A percentile compares a stretch with the other conserved stretches of the same genome.
These are phyloP conservation scores for Trematocara stigmaticum DNA, from an alignment of 2,113 vertebrate genomes.

Conservation along the genomic window DNA sequence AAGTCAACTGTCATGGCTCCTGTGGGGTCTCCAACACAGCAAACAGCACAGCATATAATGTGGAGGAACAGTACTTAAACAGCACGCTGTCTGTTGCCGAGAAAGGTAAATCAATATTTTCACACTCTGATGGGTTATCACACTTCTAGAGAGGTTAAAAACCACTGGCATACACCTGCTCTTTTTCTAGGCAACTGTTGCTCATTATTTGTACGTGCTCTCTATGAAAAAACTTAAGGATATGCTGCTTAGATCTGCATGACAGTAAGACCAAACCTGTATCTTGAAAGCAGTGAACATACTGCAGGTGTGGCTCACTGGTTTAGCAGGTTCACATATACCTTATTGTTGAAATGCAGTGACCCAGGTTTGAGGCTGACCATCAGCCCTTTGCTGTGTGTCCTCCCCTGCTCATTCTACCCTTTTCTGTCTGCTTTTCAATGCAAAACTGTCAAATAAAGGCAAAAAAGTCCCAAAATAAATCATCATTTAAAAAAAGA, in stretches of 20 bases:
- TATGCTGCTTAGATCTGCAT: background rate
- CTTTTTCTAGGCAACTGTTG: background rate
- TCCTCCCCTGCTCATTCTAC: background rate
- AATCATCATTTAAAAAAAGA: background rate
- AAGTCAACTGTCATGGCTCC: constrained; percentile 87
- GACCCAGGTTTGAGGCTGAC: background rate
- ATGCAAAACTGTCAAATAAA: background rate
- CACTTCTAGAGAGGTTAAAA: background rate
- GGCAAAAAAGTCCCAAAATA: background rate
- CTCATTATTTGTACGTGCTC: background rate
- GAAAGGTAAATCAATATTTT: constrained; percentile 77
- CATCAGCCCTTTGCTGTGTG: background rate
- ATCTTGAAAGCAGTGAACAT: background rate
- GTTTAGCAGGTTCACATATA: background rate
- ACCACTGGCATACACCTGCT: background rate
- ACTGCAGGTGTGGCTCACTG: background rate
- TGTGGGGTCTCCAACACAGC: constrained; percentile 89
- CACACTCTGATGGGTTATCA: background rate
- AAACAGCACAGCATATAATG: constrained; percentile 79
- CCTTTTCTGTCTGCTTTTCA: background rate
- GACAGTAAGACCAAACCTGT: background rate
- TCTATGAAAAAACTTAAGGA: background rate
- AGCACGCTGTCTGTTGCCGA: constrained; percentile 87
- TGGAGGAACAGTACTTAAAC: constrained; percentile 92
- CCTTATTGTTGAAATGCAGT: background rate